Evolutionary conservation across 2,888 invertebrate genomes (phyloP).

Genomic region (Tinea semifulvella): DNA sequence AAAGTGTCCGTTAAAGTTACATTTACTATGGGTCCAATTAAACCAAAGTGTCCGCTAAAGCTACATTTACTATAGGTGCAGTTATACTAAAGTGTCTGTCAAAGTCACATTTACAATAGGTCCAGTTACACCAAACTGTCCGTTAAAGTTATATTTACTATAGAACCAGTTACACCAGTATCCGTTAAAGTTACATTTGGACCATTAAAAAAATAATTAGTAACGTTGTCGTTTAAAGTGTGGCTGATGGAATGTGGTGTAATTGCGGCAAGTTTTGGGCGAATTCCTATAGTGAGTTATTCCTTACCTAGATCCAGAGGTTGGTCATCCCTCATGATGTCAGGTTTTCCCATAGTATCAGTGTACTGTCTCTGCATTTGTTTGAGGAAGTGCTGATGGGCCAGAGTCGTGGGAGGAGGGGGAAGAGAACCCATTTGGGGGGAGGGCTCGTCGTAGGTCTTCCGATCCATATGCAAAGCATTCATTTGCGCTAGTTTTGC

Average conservation of each 20-base stretch:
- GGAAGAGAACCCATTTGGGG: conserved; percentile 64
- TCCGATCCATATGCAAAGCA: conserved; percentile 64
- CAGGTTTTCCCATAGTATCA: conserved; percentile 62
- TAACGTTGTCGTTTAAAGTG: conserved; percentile 14
- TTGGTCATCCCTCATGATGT: conserved; percentile 65
- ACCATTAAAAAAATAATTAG: too few relatives aligned
- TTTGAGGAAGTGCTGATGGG: conserved; percentile 69
- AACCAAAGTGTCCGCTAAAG: too few relatives aligned
- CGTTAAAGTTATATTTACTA: too few relatives aligned
- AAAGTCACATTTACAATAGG: too few relatives aligned
- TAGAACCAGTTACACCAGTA: too few relatives aligned
- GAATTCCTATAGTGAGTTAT: too few relatives aligned
- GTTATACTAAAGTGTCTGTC: too few relatives aligned
- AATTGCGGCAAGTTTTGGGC: conserved; percentile 15
- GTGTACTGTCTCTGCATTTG: conserved; percentile 71
- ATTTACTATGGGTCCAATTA: too few relatives aligned
- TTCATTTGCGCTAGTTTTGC: conserved; percentile 82
- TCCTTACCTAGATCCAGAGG: conserved; percentile 66
- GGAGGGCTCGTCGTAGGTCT: conserved; percentile 66
- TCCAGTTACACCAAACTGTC: too few relatives aligned
- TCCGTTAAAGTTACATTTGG: too few relatives aligned
- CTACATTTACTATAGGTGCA: too few relatives aligned
- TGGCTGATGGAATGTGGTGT: conserved; percentile 14
- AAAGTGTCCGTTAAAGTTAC: too few relatives aligned
- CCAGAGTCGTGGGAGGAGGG: conserved; percentile 55